A percentile compares a stretch with the other conserved stretches of the same genome.
These are phyloP conservation scores for Microcebus lehilahytsara DNA, from an alignment of 2,113 vertebrate genomes.

Conservation along the genomic window DNA sequence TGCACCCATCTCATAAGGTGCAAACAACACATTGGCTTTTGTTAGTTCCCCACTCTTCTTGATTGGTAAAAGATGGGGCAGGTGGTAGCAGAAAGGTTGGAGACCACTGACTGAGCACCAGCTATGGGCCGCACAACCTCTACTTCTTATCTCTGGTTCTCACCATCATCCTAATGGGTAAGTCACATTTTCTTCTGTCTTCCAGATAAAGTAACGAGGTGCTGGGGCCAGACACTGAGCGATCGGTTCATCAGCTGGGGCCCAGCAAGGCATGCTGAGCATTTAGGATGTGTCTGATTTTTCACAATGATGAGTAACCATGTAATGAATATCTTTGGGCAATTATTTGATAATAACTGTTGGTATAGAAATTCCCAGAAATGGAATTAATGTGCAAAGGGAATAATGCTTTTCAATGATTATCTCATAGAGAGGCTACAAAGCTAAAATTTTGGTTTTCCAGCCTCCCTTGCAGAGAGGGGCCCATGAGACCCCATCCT, in stretches of 20 bases:
- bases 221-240: not conserved
- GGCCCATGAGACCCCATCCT: not conserved
- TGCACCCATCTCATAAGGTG: not conserved
- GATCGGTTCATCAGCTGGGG: rapidly evolving
- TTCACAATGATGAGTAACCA: not conserved
- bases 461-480: not conserved
- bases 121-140: not conserved
- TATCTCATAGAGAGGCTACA: not conserved
- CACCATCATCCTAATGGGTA: not conserved
- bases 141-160: not conserved
- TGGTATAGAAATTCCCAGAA: not conserved
- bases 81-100: not conserved
- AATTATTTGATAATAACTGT: not conserved
- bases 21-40: rapidly evolving
- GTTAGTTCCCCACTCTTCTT: not conserved
- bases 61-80: not conserved
- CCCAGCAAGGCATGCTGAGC: not conserved
- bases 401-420: not conserved
- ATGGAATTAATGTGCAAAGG: not conserved
- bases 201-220: not conserved
- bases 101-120: not conserved
- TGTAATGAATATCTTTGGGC: not conserved
- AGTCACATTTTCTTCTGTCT: not conserved
- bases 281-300: too few species aligned
- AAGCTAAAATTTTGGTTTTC: not conserved